Evolutionary conservation across 2,888 invertebrate species (phyloP), one percentile per base, ranked within the genome.

Genomic region (Cecidostiba fungosa): DNA sequence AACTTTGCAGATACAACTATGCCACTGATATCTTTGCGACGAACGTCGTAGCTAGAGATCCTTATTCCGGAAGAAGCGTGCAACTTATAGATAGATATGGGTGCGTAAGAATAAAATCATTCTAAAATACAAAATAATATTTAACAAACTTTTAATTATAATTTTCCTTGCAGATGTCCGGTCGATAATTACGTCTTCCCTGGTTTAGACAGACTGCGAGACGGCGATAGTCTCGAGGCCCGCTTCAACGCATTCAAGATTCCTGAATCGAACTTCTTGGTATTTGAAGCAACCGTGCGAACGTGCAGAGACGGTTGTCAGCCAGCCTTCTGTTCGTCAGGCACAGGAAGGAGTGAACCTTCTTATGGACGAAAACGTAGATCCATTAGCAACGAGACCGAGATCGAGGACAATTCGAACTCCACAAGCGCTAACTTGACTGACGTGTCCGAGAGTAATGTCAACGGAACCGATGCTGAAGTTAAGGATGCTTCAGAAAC

Each of bases 221-320:
- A 96, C 90, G 97, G 97, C 0, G 98, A 98, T 91, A 97, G 97
- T 4, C 94, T 98, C 80, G 98, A 98, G 94, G 98, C 98, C 0
- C 95, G 98, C 90, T 98, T 98, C 93, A 98, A 98, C 93, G 98
- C 98, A 0, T 98, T 98, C 92, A 98, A 98, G 94, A 98, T 98
- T 88, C 98, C 98, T 0, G 98, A 98, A 94, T 98, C 98, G 0
- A 98, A 98, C 93, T 98, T 98, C 94, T 94, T 98, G 89, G 97
- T 98, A 0, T 98, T 98, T 91, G 98, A 98, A 94, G 98, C 98
- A 0, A 98, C 97, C 0, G 98, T 98, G 0, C 94, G 97, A 84
- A 97, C 98, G 0, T 98, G 98, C 90, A 94, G 97, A 69, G 97
- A 98, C 77, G 97, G 98, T 10, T 98, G 98, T 91, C 97, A 98